These are phyloP conservation scores for Sciaenops ocellatus DNA, from an alignment of 2,797 vertebrate species.

Conservation along the genomic window DNA sequence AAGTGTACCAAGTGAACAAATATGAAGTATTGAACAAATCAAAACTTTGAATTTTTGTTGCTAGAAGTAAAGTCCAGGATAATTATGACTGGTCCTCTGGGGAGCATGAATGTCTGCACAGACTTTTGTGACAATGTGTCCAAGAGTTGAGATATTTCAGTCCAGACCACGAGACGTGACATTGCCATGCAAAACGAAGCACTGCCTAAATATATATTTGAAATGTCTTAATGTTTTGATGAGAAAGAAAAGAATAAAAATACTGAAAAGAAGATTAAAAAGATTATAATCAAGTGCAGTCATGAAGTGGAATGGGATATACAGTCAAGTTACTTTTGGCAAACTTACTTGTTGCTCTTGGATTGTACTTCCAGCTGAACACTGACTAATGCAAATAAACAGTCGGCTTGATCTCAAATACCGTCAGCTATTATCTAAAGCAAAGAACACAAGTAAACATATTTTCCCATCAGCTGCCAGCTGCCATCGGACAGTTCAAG, in stretches of 20 bases:
- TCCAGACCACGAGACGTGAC: background rate
- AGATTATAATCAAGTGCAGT: conserved; percentile 3
- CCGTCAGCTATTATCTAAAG: conserved; percentile 36
- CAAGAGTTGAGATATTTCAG: background rate
- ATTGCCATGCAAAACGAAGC: background rate
- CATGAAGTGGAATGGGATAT: background rate
- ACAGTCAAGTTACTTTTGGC: conserved; percentile 49
- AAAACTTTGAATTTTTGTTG: background rate
- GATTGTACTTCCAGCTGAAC: conserved; percentile 32
- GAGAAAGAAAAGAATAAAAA: background rate
- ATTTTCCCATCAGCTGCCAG: conserved; percentile 46
- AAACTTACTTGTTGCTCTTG: conserved; percentile 42
- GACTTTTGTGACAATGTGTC: background rate
- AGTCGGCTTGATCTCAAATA: conserved; percentile 26
- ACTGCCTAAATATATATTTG: background rate
- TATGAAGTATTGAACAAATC: too few relatives aligned
- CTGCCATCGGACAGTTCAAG: conserved; percentile 19
- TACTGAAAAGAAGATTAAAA: background rate
- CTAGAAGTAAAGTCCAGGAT: background rate
- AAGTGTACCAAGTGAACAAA: background rate
- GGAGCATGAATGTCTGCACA: background rate
- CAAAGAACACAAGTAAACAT: conserved; percentile 55
- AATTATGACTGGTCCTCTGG: background rate
- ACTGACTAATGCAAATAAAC: conserved; percentile 46
- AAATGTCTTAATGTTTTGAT: background rate